These are phyloP conservation scores for Cervus canadensis DNA, from an alignment of 2,113 vertebrate genomes.

Conservation along the genomic window DNA sequence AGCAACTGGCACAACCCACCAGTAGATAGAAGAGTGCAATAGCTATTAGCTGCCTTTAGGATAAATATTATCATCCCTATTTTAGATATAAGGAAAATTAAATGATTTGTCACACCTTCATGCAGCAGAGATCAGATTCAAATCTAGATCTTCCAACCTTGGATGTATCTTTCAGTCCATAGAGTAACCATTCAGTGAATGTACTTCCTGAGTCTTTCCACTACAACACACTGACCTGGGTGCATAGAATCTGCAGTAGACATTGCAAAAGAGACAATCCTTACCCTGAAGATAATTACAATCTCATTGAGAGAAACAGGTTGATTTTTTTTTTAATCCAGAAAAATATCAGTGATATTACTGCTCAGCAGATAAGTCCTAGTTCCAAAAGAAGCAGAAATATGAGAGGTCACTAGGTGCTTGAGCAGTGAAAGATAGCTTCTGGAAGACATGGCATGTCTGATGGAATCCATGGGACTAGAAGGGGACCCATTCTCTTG, in stretches of 20 bases:
- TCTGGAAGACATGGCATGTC: not conserved
- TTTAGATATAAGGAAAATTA: slow-evolving; percentile 9
- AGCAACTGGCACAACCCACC: not conserved
- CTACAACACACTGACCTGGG: not conserved
- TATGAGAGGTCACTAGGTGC: not conserved
- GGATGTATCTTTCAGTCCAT: not conserved
- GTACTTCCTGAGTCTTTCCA: not conserved
- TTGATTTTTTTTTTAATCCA: not conserved
- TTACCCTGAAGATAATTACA: not conserved
- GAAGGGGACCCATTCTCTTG: not conserved
- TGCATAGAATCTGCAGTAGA: not conserved
- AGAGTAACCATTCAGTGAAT: not conserved
- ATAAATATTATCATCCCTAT: not conserved
- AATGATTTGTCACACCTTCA: not conserved
- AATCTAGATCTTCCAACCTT: not conserved
- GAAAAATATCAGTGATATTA: not conserved
- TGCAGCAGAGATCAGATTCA: not conserved
- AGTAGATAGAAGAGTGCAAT: not conserved
- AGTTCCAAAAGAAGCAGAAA: not conserved
- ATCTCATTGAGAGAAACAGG: not conserved
- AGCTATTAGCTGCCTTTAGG: not conserved
- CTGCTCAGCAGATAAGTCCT: not conserved
- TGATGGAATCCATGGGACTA: not conserved
- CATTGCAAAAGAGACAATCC: not conserved
- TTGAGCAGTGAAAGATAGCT: not conserved